phyloP scores from a whole-genome alignment of 2,113 vertebrate species.

The Progne subis region DNA sequence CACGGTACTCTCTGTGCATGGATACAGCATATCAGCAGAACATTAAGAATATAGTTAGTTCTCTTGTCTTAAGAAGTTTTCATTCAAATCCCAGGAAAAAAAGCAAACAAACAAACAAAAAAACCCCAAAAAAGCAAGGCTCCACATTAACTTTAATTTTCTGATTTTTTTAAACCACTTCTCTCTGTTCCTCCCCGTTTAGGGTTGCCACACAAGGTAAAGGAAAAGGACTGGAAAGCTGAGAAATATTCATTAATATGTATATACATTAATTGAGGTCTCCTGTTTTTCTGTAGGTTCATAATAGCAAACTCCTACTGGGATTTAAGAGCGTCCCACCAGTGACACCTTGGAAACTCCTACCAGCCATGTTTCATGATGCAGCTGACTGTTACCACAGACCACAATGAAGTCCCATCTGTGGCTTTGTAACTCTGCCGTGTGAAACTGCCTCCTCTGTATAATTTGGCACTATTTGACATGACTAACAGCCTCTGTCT shows the following conservation, averaged over 20 bases:
- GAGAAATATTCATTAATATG: background rate
- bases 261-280: background rate
- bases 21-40: background rate
- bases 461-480: slow-evolving; percentile 38
- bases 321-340: background rate
- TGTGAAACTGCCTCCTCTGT: slow-evolving; percentile 13
- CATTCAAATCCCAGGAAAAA: background rate
- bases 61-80: background rate
- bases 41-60: background rate
- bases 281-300: background rate
- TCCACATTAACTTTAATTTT: background rate
- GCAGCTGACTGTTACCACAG: background rate
- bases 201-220: background rate
- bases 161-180: background rate
- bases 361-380: background rate
- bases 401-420: background rate
- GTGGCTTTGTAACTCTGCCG: background rate
- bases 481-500: slow-evolving; percentile 66
- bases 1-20: background rate
- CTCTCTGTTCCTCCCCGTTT: background rate
- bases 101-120: no score
- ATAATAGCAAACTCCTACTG: background rate
- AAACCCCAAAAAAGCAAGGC: background rate
- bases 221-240: background rate
- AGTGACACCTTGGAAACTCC: slow-evolving; percentile 10